phyloP scores from a whole-genome alignment of 2,888 invertebrate species.

The Dryococelus australis region DNA sequence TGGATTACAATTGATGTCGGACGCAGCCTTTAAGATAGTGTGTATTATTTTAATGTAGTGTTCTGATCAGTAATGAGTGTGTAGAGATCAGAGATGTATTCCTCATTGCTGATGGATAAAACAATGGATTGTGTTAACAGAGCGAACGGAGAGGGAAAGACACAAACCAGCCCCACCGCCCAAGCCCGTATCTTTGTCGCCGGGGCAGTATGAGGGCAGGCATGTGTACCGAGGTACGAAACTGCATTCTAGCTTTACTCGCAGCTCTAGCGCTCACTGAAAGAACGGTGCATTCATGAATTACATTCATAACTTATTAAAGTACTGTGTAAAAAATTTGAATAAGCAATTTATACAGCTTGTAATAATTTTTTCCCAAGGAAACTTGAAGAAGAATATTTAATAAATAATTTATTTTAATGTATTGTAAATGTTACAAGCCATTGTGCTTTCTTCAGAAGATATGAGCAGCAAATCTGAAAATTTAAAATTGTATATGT shows the following conservation, averaged over 20 bases:
- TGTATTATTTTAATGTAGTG: neutral
- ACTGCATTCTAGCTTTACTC: slow-evolving; percentile 21
- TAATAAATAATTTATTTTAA: too few species aligned
- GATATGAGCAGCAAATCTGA: too few species aligned
- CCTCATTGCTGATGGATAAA: neutral
- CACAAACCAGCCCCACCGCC: slow-evolving; percentile 90
- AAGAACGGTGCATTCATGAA: neutral
- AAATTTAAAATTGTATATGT: too few species aligned
- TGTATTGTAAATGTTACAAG: too few species aligned
- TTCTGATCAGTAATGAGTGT: neutral
- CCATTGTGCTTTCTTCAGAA: too few species aligned
- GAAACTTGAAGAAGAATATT: too few species aligned
- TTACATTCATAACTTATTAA: neutral
- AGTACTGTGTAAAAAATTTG: neutral
- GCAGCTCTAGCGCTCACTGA: too few species aligned
- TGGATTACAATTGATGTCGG: neutral
- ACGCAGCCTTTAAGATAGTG: too few species aligned
- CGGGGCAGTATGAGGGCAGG: slow-evolving; percentile 62
- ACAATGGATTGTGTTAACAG: slow-evolving; percentile 35
- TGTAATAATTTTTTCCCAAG: too few species aligned
- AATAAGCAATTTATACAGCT: neutral
- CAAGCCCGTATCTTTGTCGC: slow-evolving; percentile 79
- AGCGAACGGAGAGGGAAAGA: slow-evolving; percentile 75
- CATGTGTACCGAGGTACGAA: slow-evolving; percentile 54
- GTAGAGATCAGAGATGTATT: neutral